Evolutionary conservation across 35 echinoderm and acorn worm genomes (phyloP).

Genomic region (Anneissia japonica): DNA sequence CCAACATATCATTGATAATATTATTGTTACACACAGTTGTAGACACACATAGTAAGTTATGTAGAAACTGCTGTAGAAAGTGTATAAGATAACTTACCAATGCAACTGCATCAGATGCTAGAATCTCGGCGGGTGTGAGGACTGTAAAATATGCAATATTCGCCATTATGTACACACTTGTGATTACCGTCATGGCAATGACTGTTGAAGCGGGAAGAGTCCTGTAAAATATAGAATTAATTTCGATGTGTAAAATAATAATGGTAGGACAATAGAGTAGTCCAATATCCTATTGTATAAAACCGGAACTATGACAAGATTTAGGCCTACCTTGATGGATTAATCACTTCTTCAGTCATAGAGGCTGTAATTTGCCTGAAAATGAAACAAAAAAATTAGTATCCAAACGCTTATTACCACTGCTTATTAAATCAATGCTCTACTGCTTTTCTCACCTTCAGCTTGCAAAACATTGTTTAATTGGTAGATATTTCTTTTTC

Average conservation of each 20-base stretch:
- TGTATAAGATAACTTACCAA: slow-evolving; percentile 39
- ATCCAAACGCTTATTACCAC: no score
- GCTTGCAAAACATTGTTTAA: no score
- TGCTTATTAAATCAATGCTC: no score
- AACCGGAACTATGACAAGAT: background rate
- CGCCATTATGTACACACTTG: slow-evolving; percentile 57
- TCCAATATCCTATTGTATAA: no score
- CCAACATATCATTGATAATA: no score
- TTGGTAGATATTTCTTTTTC: no score
- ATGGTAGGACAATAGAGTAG: no score
- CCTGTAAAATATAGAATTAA: slow-evolving; percentile 28
- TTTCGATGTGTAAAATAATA: background rate
- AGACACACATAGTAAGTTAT: no score
- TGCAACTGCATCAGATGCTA: slow-evolving; percentile 66
- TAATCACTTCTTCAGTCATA: slow-evolving; percentile 35
- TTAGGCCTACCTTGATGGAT: slow-evolving; percentile 26
- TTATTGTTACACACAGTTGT: no score
- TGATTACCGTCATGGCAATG: slow-evolving; percentile 48
- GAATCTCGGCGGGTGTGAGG: slow-evolving; percentile 52
- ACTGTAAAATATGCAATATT: slow-evolving; percentile 84
- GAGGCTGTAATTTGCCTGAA: background rate
- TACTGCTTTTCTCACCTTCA: no score
- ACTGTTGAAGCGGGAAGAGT: slow-evolving; percentile 54
- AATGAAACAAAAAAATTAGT: background rate
- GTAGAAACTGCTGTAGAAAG: no score